Percentiles rank a stretch among this genome's conserved stretches.
Evolutionary conservation across 1,140 invertebrate genomes (phyloP).

Genomic region (Micrasema minimum): DNA sequence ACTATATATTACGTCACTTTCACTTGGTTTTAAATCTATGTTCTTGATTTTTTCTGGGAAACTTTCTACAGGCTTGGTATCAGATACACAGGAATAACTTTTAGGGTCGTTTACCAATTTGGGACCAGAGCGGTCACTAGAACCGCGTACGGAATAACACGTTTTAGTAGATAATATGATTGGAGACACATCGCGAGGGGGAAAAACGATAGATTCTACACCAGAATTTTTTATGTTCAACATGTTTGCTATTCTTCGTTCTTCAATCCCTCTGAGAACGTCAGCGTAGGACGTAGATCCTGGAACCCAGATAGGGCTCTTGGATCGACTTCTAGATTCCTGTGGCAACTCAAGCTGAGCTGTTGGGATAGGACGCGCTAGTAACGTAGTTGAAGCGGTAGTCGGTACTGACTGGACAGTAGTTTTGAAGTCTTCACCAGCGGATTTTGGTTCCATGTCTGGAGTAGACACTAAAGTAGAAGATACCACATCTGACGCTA

Average conservation of each 20-base stretch:
- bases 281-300: slow-evolving; percentile 82
- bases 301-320: slow-evolving; percentile 78
- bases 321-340: slow-evolving; percentile 66
- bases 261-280: slow-evolving; percentile 73
- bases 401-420: neutral
- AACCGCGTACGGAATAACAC: neutral
- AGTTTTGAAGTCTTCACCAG: neutral
- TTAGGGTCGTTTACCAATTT: neutral
- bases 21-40: slow-evolving; percentile 7
- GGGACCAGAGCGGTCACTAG: slow-evolving; percentile 17
- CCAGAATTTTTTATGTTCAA: slow-evolving; percentile 10
- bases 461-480: neutral
- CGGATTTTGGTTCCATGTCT: slow-evolving; percentile 21
- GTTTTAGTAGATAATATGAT: too few relatives aligned
- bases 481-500: neutral
- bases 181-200: slow-evolving; percentile 6
- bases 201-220: slow-evolving; percentile 44
- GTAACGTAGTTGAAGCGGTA: slow-evolving; percentile 15
- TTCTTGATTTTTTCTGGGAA: neutral
- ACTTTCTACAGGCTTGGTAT: neutral
- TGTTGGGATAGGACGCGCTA: neutral
- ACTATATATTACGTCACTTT: slow-evolving; percentile 14
- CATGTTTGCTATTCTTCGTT: slow-evolving; percentile 49
- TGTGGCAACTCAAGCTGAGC: slow-evolving; percentile 56
- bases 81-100: neutral